Percentiles rank a stretch among this genome's conserved stretches.
Evolutionary conservation across 2,888 invertebrate species (phyloP).

Genomic region (Poecilobothrus nobilitatus): DNA sequence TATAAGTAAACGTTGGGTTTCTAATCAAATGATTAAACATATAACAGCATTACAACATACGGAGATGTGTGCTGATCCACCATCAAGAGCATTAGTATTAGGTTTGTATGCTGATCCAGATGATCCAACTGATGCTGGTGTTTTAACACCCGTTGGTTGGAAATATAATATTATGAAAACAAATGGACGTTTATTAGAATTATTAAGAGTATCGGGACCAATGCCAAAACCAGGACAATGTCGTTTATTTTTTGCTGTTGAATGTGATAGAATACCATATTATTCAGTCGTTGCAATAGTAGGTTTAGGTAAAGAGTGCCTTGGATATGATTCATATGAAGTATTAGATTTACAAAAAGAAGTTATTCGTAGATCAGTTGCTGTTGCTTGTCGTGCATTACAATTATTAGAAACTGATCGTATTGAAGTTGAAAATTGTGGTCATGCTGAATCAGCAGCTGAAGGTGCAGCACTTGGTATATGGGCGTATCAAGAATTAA

Average conservation of each 20-base stretch:
- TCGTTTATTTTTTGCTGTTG: constrained; percentile 57
- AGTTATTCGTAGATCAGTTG: constrained; percentile 61
- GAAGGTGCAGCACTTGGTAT: constrained; percentile 64
- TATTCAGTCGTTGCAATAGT: constrained; percentile 62
- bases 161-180: constrained; percentile 49
- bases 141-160: constrained; percentile 54
- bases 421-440: constrained; percentile 64
- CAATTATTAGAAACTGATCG: constrained; percentile 47
- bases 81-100: constrained; percentile 49
- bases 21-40: too few relatives aligned
- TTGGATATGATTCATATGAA: constrained; percentile 58
- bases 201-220: constrained; percentile 47
- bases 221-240: constrained; percentile 48
- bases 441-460: constrained; percentile 67
- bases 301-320: constrained; percentile 63
- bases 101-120: constrained; percentile 57
- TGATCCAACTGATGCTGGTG: constrained; percentile 47
- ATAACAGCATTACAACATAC: constrained; percentile 29
- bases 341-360: constrained; percentile 66
- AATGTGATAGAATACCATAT: constrained; percentile 41
- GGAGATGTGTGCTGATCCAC: constrained; percentile 38
- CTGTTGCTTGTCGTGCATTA: constrained; percentile 51
- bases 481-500: constrained; percentile 57
- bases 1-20: too few relatives aligned
- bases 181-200: constrained; percentile 50